Conservation (phyloP, 2,888 invertebrate genomes). For the Leptinotarsa juncta region DNA sequence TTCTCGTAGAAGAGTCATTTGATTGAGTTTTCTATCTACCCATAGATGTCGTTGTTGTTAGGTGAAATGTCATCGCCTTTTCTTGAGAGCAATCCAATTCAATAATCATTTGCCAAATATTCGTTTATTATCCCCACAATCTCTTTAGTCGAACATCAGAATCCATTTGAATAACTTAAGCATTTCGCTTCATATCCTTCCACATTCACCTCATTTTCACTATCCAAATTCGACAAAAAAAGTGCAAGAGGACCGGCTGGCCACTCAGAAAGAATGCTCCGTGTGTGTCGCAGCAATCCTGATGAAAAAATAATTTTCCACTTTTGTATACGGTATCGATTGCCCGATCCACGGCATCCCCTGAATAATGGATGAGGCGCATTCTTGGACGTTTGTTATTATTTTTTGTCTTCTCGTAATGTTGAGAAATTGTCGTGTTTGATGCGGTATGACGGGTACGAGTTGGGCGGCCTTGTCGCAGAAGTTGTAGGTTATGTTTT, state of each 20-base stretch:
- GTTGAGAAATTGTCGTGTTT: slow-evolving; percentile 35
- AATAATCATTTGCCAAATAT: too few relatives aligned
- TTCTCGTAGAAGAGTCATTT: too few relatives aligned
- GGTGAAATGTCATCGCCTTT: too few relatives aligned
- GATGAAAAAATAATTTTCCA: slow-evolving; percentile 62
- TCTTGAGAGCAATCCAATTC: too few relatives aligned
- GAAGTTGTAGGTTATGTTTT: slow-evolving; percentile 17
- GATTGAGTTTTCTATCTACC: too few relatives aligned
- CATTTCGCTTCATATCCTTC: too few relatives aligned
- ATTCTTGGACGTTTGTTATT: slow-evolving; percentile 36
- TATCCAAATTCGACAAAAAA: too few relatives aligned
- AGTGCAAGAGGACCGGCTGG: neutral
- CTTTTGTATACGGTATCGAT: slow-evolving; percentile 51
- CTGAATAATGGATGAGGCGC: slow-evolving; percentile 42
- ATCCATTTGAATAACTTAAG: too few relatives aligned
- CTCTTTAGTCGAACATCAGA: too few relatives aligned
- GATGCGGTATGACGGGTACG: slow-evolving; percentile 29
- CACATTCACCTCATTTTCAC: too few relatives aligned
- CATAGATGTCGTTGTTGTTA: too few relatives aligned
- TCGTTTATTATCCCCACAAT: too few relatives aligned
- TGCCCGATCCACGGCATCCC: slow-evolving; percentile 27
- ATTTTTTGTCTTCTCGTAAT: slow-evolving; percentile 32
- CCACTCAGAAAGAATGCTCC: slow-evolving; percentile 40
- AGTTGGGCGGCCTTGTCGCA: slow-evolving; percentile 28
- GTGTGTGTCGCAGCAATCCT: slow-evolving; percentile 51